Evolutionary conservation across 2,113 vertebrate genomes (phyloP).

Genomic region (Mustela lutreola): DNA sequence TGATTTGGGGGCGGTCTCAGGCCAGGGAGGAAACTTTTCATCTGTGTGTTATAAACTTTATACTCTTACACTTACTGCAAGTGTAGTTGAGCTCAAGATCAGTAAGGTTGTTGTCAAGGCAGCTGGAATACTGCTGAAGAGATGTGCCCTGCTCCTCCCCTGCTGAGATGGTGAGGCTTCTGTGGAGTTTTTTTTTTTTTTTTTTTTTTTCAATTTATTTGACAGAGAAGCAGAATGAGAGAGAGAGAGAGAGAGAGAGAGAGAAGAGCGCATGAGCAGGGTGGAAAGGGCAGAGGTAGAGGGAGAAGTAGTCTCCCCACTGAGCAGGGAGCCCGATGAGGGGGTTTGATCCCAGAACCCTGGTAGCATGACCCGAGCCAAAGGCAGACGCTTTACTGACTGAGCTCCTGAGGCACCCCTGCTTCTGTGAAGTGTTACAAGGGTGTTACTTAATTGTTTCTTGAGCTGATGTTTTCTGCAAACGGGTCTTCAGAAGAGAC

Average conservation of each 20-base stretch:
- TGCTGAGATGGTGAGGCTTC: not conserved
- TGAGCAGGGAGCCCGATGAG: not conserved
- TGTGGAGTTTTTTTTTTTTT: not conserved
- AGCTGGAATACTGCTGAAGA: not conserved
- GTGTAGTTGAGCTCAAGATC: not conserved
- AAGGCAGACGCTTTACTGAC: not conserved
- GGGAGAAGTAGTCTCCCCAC: not conserved
- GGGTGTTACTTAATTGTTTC: not conserved
- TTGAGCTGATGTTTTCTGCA: not conserved
- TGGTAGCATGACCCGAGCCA: not conserved
- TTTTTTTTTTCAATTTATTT: not conserved
- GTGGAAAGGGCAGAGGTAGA: not conserved
- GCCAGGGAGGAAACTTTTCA: not conserved
- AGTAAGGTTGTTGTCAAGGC: not conserved
- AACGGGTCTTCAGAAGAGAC: not conserved
- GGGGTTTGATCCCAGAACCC: not conserved
- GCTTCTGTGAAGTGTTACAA: not conserved
- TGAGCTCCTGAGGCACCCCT: not conserved
- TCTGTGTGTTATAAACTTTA: not conserved
- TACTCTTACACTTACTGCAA: not conserved
- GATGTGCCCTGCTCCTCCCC: not conserved
- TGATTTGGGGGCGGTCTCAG: not conserved
- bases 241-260: not conserved
- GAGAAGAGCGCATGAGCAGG: accelerated
- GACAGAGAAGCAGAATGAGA: not conserved